A percentile compares a stretch with the other conserved stretches of the same genome.
These are phyloP conservation scores for Lumbricus terrestris DNA, from an alignment of 2,888 invertebrate species.

Conservation along the genomic window DNA sequence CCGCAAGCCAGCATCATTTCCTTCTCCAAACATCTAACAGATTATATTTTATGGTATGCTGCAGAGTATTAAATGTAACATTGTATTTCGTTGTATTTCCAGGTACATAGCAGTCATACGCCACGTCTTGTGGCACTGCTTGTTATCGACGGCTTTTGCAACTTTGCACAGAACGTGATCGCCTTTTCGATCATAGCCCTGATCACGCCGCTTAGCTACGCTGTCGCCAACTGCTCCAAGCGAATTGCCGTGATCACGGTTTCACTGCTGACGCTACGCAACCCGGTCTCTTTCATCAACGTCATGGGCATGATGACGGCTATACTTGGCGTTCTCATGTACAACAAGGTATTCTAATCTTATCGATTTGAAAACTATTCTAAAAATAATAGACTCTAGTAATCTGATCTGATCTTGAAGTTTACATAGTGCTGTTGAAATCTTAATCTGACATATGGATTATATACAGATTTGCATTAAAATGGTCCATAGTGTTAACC, in stretches of 20 bases:
- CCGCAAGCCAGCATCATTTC: too few relatives aligned
- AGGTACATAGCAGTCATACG: constrained; percentile 49
- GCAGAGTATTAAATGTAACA: background rate
- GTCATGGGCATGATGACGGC: constrained; percentile 87
- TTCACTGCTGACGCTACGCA: constrained; percentile 81
- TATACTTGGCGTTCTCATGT: constrained; percentile 82
- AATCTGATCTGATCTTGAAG: too few relatives aligned
- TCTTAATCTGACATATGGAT: too few relatives aligned
- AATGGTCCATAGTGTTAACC: too few relatives aligned
- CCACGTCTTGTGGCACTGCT: constrained; percentile 62
- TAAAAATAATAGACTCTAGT: background rate
- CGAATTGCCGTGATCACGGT: constrained; percentile 82
- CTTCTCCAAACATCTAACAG: too few relatives aligned
- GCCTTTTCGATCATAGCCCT: constrained; percentile 87
- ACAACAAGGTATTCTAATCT: constrained; percentile 70
- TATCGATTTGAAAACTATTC: background rate
- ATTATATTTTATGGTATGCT: background rate
- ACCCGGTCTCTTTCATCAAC: constrained; percentile 85
- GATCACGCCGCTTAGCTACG: constrained; percentile 90
- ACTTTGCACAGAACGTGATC: constrained; percentile 90
- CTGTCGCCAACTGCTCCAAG: constrained; percentile 92
- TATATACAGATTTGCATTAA: too few relatives aligned
- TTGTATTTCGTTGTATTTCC: constrained; percentile 24
- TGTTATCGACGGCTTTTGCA: constrained; percentile 78
- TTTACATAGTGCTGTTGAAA: too few relatives aligned